phyloP scores from a whole-genome alignment of 2,888 invertebrate genomes.

The Resseliella maxima region DNA sequence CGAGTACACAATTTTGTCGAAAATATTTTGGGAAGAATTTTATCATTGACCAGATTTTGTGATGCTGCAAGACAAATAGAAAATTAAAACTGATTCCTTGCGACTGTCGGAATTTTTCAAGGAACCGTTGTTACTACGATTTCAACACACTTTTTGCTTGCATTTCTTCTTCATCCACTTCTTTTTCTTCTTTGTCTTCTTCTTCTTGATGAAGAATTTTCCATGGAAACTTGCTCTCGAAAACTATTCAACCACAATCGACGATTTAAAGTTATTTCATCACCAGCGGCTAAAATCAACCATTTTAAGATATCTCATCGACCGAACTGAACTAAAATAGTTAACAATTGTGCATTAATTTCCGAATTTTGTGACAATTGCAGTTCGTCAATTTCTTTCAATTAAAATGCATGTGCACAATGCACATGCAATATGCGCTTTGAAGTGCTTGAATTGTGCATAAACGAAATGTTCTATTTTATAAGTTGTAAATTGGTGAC shows the following conservation, averaged over 20 bases:
- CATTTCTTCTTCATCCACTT: too few species aligned
- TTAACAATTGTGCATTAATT: not conserved
- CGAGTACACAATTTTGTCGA: not conserved
- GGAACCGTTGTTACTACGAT: not conserved
- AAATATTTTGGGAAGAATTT: not conserved
- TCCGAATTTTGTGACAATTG: not conserved
- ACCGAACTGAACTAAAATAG: not conserved
- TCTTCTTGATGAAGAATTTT: not conserved
- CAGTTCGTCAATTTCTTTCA: not conserved
- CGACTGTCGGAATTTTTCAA: not conserved
- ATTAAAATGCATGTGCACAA: not conserved
- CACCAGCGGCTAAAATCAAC: not conserved
- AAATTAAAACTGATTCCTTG: not conserved
- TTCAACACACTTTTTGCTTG: not conserved
- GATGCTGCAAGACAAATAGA: not conserved
- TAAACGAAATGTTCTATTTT: not conserved
- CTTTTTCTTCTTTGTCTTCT: not conserved
- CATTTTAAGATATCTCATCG: not conserved
- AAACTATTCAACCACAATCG: slow-evolving; percentile 29
- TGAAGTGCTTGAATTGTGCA: not conserved
- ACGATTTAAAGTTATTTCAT: too few species aligned
- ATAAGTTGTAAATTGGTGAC: not conserved
- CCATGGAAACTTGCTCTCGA: not conserved
- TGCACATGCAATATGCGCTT: not conserved
- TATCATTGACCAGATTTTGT: not conserved